Evolutionary conservation across 2,888 invertebrate genomes (phyloP), one percentile per base, ranked within the genome.

Genomic region (Apamea anceps): DNA sequence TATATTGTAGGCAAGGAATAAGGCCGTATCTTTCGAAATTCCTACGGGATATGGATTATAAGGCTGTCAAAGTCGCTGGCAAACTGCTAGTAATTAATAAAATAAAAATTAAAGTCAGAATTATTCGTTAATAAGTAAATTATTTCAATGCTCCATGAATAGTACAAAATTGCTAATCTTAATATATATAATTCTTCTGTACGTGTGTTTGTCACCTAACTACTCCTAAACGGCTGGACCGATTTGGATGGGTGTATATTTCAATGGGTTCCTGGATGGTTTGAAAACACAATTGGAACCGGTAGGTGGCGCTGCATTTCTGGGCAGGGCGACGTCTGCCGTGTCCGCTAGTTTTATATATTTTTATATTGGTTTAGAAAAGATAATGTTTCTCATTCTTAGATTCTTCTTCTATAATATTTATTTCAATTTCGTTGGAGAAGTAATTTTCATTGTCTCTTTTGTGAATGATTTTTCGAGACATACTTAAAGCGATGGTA

Each of bases 81-180:
- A 65, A 13, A 37, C 25, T 25, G 12, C 12, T 37, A 37, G 37
- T 65, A 37, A 65, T 65, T 65, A 37, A 5, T 25, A 2, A 25
- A 65, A 65, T 65, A 1, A 25, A 65, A 60, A 60, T 28, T 18
- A 32, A 25, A 25, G 1, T 45, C 13, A 32, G 12, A 48, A 45
- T 51, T 18, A n/a, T 57, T 51, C 4, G 32, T 37, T n/a, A 37
- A 15, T 48, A 37, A n/a, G 3, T 21, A 28, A 73, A 21, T n/a
- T 54, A 42, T 32, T 54, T 10, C 1, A 54, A 65, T 45, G 21
- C 25, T 42, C 18, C 25, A 18, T 54, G 25, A 12, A 28, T 32
- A 45, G 75, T 77, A 77, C 54, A 77, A 77, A 54, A 65, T 45
- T 75, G 8, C 13, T 42, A 4, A 10, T 15, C 48, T 15, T 15